These are phyloP conservation scores for Anoplius nigerrimus DNA, from an alignment of 2,888 invertebrate species.

Conservation along the genomic window DNA sequence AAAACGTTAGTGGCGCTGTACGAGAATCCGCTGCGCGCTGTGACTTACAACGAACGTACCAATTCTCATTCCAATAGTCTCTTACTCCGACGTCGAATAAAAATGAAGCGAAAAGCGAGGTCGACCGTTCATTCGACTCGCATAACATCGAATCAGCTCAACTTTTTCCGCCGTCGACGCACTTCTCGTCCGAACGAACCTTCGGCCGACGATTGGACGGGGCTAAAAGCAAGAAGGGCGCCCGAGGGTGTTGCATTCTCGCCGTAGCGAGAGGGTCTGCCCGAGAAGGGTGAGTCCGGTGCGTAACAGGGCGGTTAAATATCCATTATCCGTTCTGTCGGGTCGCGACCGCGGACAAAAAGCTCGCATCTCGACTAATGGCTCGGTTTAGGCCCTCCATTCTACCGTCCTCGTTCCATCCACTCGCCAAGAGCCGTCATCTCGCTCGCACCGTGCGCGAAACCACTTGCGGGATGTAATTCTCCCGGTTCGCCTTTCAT, in stretches of 20 bases:
- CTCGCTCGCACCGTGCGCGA: too few species aligned
- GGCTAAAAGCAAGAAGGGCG: neutral
- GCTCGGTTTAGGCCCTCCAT: slow-evolving; percentile 1
- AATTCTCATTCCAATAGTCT: too few species aligned
- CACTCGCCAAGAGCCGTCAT: slow-evolving; percentile 14
- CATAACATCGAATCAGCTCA: neutral
- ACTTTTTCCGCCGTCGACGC: neutral
- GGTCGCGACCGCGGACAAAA: slow-evolving; percentile 42
- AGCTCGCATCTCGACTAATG: slow-evolving; percentile 42
- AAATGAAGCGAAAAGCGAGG: too few species aligned
- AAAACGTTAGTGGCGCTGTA: too few species aligned
- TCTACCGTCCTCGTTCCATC: slow-evolving; percentile 15
- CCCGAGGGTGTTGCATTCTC: slow-evolving; percentile 13
- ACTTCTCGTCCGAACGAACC: too few species aligned
- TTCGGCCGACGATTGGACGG: slow-evolving; percentile 4
- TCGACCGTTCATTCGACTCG: too few species aligned
- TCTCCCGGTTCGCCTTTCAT: neutral
- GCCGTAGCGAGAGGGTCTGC: slow-evolving; percentile 25
- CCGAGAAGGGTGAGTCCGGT: slow-evolving; percentile 34
- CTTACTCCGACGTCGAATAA: too few species aligned
- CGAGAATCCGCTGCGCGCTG: too few species aligned
- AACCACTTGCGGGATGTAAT: neutral
- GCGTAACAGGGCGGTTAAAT: slow-evolving; percentile 50
- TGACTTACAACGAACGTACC: too few species aligned
- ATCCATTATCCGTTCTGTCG: slow-evolving; percentile 49